A percentile compares a stretch with the other conserved stretches of the same genome.
phyloP scores from a whole-genome alignment of 1,140 invertebrate species.

The Brachionus sp. region DNA sequence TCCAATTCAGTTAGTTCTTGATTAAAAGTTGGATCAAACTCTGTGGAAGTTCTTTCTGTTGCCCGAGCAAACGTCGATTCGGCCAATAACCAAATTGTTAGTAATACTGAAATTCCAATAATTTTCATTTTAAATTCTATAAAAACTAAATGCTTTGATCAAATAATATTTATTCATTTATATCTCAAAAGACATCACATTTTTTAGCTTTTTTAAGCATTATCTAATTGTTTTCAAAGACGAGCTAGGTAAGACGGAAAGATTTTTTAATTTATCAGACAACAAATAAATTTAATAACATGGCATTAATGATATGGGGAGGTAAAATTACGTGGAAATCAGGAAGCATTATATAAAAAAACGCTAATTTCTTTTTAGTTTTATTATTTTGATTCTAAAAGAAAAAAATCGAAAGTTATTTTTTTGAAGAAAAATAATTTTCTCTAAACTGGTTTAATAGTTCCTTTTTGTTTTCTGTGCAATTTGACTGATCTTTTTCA shows the following conservation, averaged over 20 bases:
- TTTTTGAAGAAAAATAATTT: constrained; percentile 26
- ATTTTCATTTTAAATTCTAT: neutral
- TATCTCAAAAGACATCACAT: neutral
- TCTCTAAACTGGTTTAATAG: constrained; percentile 37
- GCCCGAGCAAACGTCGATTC: neutral
- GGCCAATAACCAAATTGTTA: neutral
- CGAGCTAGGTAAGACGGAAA: neutral
- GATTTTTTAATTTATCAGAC: neutral
- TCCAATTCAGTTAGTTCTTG: neutral
- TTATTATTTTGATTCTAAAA: neutral
- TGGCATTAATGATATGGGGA: neutral
- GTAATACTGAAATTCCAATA: neutral
- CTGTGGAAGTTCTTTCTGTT: neutral
- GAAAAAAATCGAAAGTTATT: neutral
- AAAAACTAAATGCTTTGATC: neutral
- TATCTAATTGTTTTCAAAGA: neutral
- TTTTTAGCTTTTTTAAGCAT: neutral
- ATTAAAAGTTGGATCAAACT: constrained; percentile 31
- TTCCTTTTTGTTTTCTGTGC: neutral
- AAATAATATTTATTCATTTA: neutral
- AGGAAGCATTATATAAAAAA: neutral
- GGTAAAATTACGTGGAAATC: neutral
- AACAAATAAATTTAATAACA: neutral
- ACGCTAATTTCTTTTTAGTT: neutral
- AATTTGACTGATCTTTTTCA: neutral